These are phyloP conservation scores for Drosophila meridiana DNA, from an alignment of 2,888 invertebrate species.

Conservation along the genomic window DNA sequence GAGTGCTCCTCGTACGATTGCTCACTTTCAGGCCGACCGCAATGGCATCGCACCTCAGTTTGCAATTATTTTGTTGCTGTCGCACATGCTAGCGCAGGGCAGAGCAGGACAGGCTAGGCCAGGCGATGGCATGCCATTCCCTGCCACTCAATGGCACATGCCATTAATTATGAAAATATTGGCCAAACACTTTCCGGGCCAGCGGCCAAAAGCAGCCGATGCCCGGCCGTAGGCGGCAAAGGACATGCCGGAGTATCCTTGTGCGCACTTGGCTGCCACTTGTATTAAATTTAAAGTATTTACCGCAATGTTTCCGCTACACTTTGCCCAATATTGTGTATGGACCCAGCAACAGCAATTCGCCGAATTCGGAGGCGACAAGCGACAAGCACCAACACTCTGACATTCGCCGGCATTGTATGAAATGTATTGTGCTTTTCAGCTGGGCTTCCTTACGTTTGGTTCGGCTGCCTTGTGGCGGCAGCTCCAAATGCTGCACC, in stretches of 20 bases:
- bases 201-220: conserved; percentile 23
- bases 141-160: conserved; percentile 54
- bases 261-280: conserved; percentile 51
- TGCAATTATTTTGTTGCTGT: conserved; percentile 58
- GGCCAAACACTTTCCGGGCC: conserved; percentile 69
- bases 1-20: not conserved
- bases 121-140: conserved; percentile 42
- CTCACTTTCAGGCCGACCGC: conserved; percentile 18
- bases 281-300: conserved; percentile 77
- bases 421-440: conserved; percentile 57
- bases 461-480: conserved; percentile 38
- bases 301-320: conserved; percentile 75
- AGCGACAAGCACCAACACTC: conserved; percentile 33
- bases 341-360: conserved; percentile 27
- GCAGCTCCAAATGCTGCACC: conserved; percentile 32
- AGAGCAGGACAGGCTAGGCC: not conserved
- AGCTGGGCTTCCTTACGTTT: conserved; percentile 40
- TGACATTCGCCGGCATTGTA: conserved; percentile 31
- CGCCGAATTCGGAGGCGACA: conserved; percentile 41
- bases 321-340: conserved; percentile 71
- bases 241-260: conserved; percentile 44
- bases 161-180: conserved; percentile 80
- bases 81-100: not conserved
- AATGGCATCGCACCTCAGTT: conserved; percentile 40
- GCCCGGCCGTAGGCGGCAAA: conserved; percentile 2